phyloP scores from a whole-genome alignment of 1,140 invertebrate species.

The Tribolium castaneum region DNA sequence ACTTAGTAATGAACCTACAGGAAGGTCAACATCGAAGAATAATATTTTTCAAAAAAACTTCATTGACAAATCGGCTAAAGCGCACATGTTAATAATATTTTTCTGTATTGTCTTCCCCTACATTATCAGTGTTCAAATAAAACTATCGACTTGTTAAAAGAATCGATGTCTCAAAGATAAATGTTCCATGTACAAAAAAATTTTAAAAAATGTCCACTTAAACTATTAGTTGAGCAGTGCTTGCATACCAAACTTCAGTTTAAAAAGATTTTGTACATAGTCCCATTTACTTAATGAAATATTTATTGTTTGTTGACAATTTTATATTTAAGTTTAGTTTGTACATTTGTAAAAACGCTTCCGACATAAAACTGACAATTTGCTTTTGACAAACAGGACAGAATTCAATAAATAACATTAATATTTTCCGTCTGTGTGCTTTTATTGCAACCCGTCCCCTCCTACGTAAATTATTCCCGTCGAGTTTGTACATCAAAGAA shows the following conservation, averaged over 20 bases:
- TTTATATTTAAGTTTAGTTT: constrained; percentile 39
- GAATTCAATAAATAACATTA: constrained; percentile 42
- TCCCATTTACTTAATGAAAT: constrained; percentile 21
- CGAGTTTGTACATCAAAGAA: neutral
- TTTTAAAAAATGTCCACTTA: constrained; percentile 1
- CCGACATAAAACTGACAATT: constrained; percentile 36
- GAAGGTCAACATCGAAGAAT: constrained; percentile 36
- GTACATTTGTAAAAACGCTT: constrained; percentile 40
- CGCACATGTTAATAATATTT: constrained; percentile 25
- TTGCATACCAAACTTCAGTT: constrained; percentile 30
- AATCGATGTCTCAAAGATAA: constrained; percentile 36
- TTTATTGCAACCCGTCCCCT: neutral
- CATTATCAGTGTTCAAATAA: constrained; percentile 35
- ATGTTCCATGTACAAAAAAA: constrained; percentile 40
- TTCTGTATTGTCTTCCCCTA: constrained; percentile 38
- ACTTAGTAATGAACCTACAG: constrained; percentile 27
- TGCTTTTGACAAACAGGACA: constrained; percentile 39
- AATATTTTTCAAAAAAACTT: neutral
- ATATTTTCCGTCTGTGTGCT: constrained; percentile 23
- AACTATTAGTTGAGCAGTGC: constrained; percentile 8
- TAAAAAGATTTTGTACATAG: constrained; percentile 37
- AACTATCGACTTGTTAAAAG: constrained; percentile 2
- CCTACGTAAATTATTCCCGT: neutral
- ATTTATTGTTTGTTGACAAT: constrained; percentile 41
- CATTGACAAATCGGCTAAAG: constrained; percentile 11